phyloP scores from a whole-genome alignment of 2,888 invertebrate species.

The Balanococcus diminutus region DNA sequence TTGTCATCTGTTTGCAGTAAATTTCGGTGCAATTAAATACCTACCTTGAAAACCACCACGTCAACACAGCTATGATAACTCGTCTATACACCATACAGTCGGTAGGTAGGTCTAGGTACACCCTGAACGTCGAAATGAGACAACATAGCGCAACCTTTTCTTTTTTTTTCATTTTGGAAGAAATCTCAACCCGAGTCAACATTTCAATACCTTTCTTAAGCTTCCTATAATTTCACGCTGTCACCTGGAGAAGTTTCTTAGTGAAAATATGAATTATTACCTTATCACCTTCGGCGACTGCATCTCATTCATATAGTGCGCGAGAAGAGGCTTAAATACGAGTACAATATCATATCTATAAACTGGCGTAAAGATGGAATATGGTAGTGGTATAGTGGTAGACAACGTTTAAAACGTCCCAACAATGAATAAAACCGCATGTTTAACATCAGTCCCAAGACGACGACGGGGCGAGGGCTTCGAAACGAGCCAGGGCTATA shows the following conservation, averaged over 20 bases:
- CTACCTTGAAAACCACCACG: not conserved
- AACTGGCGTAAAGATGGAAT: not conserved
- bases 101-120: too few relatives aligned
- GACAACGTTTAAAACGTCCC: not conserved
- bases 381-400: too few relatives aligned
- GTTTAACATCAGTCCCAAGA: conserved; percentile 49
- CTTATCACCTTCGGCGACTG: not conserved
- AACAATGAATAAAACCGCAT: conserved; percentile 45
- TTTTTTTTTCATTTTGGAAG: too few relatives aligned
- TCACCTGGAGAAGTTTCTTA: conserved; percentile 17
- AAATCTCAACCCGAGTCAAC: not conserved
- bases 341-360: not conserved
- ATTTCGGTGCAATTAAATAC: not conserved
- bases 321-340: not conserved
- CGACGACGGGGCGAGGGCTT: conserved; percentile 47
- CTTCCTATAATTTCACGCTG: conserved; percentile 35
- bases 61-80: not conserved
- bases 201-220: conserved; percentile 31
- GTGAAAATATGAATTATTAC: conserved; percentile 37
- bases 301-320: not conserved
- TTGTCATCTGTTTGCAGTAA: not conserved
- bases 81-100: too few relatives aligned
- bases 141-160: too few relatives aligned
- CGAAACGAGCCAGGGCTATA: too few relatives aligned
- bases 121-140: too few relatives aligned